These are phyloP conservation scores for Cladopsammia gracilis DNA, from an alignment of 64 coral and sea anemone genomes.

Conservation along the genomic window DNA sequence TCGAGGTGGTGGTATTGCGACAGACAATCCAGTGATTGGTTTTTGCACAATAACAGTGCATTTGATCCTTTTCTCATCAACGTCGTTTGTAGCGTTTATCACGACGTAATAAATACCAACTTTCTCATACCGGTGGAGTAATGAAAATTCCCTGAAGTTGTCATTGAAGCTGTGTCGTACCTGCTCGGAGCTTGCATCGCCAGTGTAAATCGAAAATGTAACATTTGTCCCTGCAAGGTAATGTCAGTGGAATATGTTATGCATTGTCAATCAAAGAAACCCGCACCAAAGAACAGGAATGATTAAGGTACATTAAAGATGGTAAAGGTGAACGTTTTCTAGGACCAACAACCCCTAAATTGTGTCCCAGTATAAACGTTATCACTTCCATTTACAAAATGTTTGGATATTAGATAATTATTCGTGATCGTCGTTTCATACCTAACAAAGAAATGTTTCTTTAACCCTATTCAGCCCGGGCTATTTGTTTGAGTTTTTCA, in stretches of 20 bases:
- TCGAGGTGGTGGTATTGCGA: neutral
- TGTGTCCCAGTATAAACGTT: no score
- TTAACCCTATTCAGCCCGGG: no score
- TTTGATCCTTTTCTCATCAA: neutral
- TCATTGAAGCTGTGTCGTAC: neutral
- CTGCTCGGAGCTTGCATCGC: slow-evolving; percentile 22
- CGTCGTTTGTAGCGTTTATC: slow-evolving; percentile 21
- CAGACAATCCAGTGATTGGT: neutral
- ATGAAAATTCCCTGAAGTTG: neutral
- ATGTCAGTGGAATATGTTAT: neutral
- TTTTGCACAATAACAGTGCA: slow-evolving; percentile 48
- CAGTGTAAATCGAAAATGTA: slow-evolving; percentile 11
- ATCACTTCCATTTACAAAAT: no score
- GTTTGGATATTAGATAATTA: no score
- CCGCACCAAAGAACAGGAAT: no score
- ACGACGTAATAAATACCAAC: neutral
- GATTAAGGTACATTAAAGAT: no score
- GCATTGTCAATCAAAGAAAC: no score
- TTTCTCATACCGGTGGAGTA: neutral
- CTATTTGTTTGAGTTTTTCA: no score
- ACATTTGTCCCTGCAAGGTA: slow-evolving; percentile 67
- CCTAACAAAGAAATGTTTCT: no score
- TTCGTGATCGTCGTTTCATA: no score
- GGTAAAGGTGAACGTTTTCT: no score
- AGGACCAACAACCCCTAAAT: no score